Evolutionary conservation across 2,113 vertebrate species (phyloP), one percentile per base, ranked within the genome.

Genomic region (Thomomys bottae): DNA sequence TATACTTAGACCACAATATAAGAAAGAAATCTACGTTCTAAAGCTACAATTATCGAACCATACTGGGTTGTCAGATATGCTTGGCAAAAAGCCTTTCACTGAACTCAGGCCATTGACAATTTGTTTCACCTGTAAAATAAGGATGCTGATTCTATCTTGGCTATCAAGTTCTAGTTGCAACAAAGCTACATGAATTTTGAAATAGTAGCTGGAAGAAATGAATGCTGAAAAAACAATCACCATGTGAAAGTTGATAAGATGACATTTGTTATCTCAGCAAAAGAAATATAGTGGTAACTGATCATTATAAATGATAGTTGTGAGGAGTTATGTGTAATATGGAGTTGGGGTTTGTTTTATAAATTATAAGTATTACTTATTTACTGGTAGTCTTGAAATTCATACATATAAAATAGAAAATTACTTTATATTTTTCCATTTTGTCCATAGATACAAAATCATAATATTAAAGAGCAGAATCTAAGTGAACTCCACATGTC

Each of bases 171-270:
- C 32, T 70, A 17, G 23, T 3, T 64, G 11, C 23, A 84, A 49
- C 10, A 36, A 66, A n/a, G 34, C 42, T 71, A 1, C 11, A 23
- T 73, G n/a, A n/a, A 72, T 90, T 87, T 77, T 90, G 30, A 66
- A 66, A 3, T 79, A n/a, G n/a, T n/a, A n/a, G 21, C 12, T 83
- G 36, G 66, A 57, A 64, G 88, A 95, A 81, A 80, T 87, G 71
- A 82, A 32, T 30, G 11, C 68, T 87, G 49, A 64, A 93, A 92
- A 42, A 87, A 30, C 81, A 61, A 77, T 4, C 30, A n/a, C n/a
- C n/a, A n/a, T n/a, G n/a, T 89, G 77, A 73, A 63, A 67, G 61
- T 70, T 38, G 32, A 42, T 36, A 75, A 34, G 30, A 86, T 85
- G 10, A 75, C 42, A 66, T 71, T 87, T 6, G 49, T 40, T 73